Percentiles rank a stretch among this genome's conserved stretches.
phyloP scores from a whole-genome alignment of 2,113 vertebrate genomes.

The Vireo altiloquus region DNA sequence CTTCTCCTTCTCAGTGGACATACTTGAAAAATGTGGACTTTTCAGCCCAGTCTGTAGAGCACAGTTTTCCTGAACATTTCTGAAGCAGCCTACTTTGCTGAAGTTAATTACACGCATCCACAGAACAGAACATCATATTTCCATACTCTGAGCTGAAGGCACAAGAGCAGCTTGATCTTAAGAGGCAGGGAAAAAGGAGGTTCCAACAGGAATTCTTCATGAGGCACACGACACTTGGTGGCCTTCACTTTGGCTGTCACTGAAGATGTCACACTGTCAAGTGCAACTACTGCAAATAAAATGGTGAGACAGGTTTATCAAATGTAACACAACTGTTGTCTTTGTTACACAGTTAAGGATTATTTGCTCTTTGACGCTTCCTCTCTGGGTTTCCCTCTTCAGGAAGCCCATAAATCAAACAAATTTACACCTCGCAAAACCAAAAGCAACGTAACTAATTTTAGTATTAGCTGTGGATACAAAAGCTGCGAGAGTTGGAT shows the following conservation, averaged over 20 bases:
- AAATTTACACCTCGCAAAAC: neutral
- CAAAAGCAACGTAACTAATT: neutral
- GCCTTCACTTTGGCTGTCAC: neutral
- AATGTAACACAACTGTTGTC: neutral
- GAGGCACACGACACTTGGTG: accelerated
- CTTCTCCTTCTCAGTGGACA: neutral
- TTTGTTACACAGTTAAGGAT: neutral
- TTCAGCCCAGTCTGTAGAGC: neutral
- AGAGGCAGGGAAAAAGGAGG: neutral
- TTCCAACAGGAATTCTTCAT: neutral
- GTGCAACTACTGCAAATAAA: neutral
- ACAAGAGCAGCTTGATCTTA: neutral
- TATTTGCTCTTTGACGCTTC: neutral
- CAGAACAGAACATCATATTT: neutral
- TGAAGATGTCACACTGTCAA: neutral
- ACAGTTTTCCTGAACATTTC: neutral
- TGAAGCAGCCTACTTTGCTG: neutral
- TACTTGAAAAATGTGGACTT: neutral
- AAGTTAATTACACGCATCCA: neutral
- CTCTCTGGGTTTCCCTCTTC: neutral
- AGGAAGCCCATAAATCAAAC: neutral
- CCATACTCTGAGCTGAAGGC: neutral
- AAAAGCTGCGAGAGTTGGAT: neutral
- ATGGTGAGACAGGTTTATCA: neutral
- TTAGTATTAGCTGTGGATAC: neutral